Evolutionary conservation across 1,140 invertebrate species (phyloP), one percentile per base, ranked within the genome.

Genomic region (Bombus breviceps): DNA sequence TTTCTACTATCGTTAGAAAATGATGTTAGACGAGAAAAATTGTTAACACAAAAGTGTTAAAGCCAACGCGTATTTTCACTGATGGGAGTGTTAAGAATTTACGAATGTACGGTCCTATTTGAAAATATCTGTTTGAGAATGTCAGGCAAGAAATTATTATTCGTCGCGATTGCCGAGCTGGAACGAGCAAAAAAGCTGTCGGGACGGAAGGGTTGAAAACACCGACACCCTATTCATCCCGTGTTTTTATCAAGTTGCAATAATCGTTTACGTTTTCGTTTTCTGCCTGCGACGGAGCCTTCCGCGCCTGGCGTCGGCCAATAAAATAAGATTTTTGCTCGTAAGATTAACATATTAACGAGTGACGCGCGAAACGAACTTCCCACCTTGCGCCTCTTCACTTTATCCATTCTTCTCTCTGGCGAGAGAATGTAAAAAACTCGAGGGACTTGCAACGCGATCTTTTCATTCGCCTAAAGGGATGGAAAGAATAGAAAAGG

Each of bases 301-400:
- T 47, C 15, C 41, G 3, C 22, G 18, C 25, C 1, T 12, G 32
- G 41, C 22, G 32, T n/a, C 43, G 32, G 41, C 41, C 66, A 66
- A 83, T 83, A 66, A 83, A 83, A 39, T 75, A 76, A 83, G 41
- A 83, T 83, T 66, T 74, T 82, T 75, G n/a, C 57, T 82, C 53
- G 39, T 37, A 73, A 66, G 71, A 82, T 82, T 82, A 82, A 62
- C 81, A 82, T 82, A 82, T 75, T 82, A 82, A 82, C 71, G 81
- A 75, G 53, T 25, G 47, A 22, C n/a, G 32, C n/a, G 41, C 53
- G 72, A 47, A 83, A n/a, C 32, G 32, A 83, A 75, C 13, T 83
- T 76, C 37, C 81, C 41, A 74, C 12, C 53, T 74, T 32, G 32
- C 39, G 4, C 32, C 32, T n/a, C 73, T 47, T n/a, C 3, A 5